Conservation (phyloP, 2,888 invertebrate species). For the Corbicula japonica region DNA sequence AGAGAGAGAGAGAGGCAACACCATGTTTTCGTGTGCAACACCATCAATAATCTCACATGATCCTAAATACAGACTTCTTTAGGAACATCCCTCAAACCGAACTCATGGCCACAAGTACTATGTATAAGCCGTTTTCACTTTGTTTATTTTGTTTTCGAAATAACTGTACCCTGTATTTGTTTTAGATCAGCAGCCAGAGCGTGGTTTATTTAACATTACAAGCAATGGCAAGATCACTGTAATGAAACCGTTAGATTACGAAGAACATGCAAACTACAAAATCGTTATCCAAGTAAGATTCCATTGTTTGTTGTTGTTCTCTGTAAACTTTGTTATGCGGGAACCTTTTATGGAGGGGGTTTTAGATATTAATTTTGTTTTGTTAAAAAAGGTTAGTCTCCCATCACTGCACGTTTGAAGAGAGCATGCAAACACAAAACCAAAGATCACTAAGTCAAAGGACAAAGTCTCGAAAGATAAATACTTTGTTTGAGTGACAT, state of each 20-base stretch:
- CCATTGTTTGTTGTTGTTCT: background rate
- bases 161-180: background rate
- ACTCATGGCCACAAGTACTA: background rate
- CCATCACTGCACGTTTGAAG: no score
- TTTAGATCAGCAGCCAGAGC: background rate
- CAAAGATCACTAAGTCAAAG: no score
- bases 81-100: background rate
- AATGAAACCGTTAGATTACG: constrained; percentile 17
- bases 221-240: constrained; percentile 10
- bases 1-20: no score
- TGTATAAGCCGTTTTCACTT: background rate
- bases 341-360: background rate
- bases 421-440: no score
- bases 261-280: constrained; percentile 11
- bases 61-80: background rate
- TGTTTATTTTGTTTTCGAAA: background rate
- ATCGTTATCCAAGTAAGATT: constrained; percentile 29
- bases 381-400: background rate
- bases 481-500: no score
- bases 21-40: no score
- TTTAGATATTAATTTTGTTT: background rate
- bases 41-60: no score
- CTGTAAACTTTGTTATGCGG: background rate
- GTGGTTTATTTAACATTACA: constrained; percentile 25
- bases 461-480: no score